phyloP scores from a whole-genome alignment of 2,797 vertebrate species.

The Sus cebifrons region DNA sequence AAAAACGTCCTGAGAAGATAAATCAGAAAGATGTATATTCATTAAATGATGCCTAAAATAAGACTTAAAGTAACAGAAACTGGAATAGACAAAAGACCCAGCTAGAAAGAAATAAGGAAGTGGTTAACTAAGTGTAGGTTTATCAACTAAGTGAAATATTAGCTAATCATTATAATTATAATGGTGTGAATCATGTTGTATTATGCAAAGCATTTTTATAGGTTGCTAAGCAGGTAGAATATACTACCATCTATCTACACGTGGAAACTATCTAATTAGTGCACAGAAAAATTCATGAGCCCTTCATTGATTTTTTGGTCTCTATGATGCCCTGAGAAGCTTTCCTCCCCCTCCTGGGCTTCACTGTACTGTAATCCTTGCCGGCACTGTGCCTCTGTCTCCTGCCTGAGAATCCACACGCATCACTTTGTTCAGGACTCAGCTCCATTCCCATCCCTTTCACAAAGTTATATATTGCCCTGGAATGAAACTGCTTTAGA shows the following conservation, averaged over 20 bases:
- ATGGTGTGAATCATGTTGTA: not conserved
- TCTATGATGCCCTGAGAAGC: not conserved
- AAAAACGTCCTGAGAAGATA: conserved; percentile 39
- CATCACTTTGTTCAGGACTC: not conserved
- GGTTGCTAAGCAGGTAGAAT: not conserved
- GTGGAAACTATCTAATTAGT: not conserved
- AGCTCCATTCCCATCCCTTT: not conserved
- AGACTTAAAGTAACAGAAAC: not conserved
- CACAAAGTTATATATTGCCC: not conserved
- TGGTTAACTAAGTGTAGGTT: not conserved
- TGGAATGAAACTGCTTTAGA: not conserved
- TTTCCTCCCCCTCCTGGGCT: not conserved
- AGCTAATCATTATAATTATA: not conserved
- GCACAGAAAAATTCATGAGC: not conserved
- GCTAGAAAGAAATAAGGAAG: not conserved
- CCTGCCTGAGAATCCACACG: fast-evolving
- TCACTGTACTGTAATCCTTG: no score
- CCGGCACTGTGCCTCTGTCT: not conserved
- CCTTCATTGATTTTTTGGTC: not conserved
- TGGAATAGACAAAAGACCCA: not conserved
- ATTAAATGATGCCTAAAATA: not conserved
- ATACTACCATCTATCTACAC: no score
- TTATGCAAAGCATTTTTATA: not conserved
- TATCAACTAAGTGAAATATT: not conserved
- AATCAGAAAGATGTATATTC: not conserved